These are phyloP conservation scores for Xanthostigma xanthostigma DNA, from an alignment of 2,888 invertebrate genomes.

Conservation along the genomic window DNA sequence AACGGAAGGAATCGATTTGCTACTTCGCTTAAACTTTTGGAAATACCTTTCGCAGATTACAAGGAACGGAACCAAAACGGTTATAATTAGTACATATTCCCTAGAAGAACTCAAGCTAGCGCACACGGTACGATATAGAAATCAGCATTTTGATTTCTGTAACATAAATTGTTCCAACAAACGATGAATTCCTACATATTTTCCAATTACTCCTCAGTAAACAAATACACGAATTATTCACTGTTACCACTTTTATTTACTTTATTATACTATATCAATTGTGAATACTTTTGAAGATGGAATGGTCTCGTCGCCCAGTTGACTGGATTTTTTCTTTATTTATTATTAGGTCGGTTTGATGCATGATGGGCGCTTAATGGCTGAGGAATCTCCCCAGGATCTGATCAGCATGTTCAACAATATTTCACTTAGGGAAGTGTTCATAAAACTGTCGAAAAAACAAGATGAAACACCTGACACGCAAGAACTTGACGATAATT, in stretches of 20 bases:
- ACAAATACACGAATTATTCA: background rate
- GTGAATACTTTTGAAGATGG: too few species aligned
- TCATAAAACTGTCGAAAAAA: slow-evolving; percentile 65
- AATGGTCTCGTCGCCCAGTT: too few species aligned
- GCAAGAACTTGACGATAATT: slow-evolving; percentile 11
- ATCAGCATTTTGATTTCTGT: background rate
- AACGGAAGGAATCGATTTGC: slow-evolving; percentile 78
- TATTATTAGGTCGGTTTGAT: slow-evolving; percentile 63
- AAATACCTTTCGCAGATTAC: slow-evolving; percentile 72
- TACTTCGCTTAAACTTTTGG: slow-evolving; percentile 77
- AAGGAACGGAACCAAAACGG: slow-evolving; percentile 68
- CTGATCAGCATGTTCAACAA: slow-evolving; percentile 63
- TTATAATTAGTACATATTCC: slow-evolving; percentile 74
- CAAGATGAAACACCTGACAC: slow-evolving; percentile 45
- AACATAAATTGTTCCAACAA: too few species aligned
- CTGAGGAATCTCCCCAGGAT: slow-evolving; percentile 67
- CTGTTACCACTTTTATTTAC: too few species aligned
- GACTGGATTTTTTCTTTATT: too few species aligned
- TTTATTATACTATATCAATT: too few species aligned
- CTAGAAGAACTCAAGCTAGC: slow-evolving; percentile 79
- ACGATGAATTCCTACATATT: too few species aligned
- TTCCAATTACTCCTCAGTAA: too few species aligned
- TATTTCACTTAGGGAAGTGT: slow-evolving; percentile 68
- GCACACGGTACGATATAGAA: slow-evolving; percentile 45
- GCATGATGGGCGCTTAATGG: slow-evolving; percentile 68